Base-by-base conservation (phyloP, 2,888 invertebrate species). In the Abrostola triplasia region DNA sequence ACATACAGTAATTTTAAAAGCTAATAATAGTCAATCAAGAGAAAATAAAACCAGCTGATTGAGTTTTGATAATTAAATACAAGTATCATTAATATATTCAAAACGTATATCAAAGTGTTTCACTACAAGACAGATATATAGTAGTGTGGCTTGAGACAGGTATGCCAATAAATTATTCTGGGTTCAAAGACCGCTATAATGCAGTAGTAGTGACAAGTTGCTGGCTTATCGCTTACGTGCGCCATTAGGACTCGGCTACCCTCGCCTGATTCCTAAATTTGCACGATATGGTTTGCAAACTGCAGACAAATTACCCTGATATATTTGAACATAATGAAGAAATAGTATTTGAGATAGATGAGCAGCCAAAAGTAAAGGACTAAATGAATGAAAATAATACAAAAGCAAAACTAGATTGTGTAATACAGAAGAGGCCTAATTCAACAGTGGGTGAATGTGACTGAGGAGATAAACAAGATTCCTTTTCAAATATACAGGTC, bases 101-200 rank as follows among this genome's bases (percentile, higher is more conserved):
- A n/a, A 4, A 10, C 40, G 64, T 13, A 58, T 55, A 50, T 50
- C 50, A 58, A 52, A 58, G 52, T 57, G 36, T 70, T 40, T 58
- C 51, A 58, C n/a, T 57, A 44, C 36, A 56, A 52, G 11, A 50
- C 59, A 49, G 11, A 44, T 62, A 49, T 62, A 51, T 60, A 42
- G 56, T 49, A 68, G 59, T 36, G 58, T 38, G 56, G 47, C 44
- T 60, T 44, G n/a, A 59, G 58, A 62, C 68, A 67, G 72, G 48
- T 54, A 71, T 51, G 38, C 64, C 54, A 56, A 62, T 73, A 67
- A 79, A 69, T 77, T 65, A 57, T 47, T 0, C 11, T 57, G 49
- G 54, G 76, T 76, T 79, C 73, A 79, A 79, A 72, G 76, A 73
- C 79, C 79, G 63, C 60, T 57, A 66, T 78, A 68, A 63, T 76